Base-by-base conservation (phyloP, 2,888 invertebrate genomes). In the Cephus rjabovi region DNA sequence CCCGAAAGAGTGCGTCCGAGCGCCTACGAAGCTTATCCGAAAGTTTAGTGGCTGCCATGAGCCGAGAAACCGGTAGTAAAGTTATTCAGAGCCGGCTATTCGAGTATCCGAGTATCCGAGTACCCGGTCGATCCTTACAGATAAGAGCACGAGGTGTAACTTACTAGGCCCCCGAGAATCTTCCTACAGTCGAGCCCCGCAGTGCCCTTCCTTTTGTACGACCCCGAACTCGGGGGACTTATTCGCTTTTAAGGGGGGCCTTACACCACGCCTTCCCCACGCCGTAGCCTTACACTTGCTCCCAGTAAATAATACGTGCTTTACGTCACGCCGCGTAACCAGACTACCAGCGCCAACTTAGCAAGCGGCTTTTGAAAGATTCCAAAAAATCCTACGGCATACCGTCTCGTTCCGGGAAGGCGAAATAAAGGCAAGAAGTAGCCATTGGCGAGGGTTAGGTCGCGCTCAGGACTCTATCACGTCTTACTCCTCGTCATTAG, bases 91-190 rank as follows among this genome's bases (percentile, higher is more conserved):
- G 87, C 84, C 73, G 30, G 73, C 73, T 71, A n/a, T 75, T 69
- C 40, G 77, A 74, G 71, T 70, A 35, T 34, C 33, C 15, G 76
- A 87, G 89, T 88, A 87, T 85, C 83, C 85, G 86, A 87, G 85
- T 85, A 85, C 83, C 82, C 86, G 85, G 83, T 82, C 88, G 90
- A 91, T 90, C 89, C 87, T 86, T 83, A 84, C 85, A 86, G 90
- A 91, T 91, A 91, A 91, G 90, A 84, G 81, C 85, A 84, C 85
- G 86, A 90, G 91, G 91, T 91, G 90, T 91, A 91, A 91, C 90
- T 91, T 91, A 91, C 90, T 89, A 88, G 88, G 87, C 87, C 89
- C 89, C 86, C 85, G 79, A 82, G 81, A 83, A 81, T 86, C 83
- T 86, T 87, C 87, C 84, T 86, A 84, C 83, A 86, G 71, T 76